These are phyloP conservation scores for Heterotis niloticus DNA, from an alignment of 2,113 vertebrate genomes.

Conservation along the genomic window DNA sequence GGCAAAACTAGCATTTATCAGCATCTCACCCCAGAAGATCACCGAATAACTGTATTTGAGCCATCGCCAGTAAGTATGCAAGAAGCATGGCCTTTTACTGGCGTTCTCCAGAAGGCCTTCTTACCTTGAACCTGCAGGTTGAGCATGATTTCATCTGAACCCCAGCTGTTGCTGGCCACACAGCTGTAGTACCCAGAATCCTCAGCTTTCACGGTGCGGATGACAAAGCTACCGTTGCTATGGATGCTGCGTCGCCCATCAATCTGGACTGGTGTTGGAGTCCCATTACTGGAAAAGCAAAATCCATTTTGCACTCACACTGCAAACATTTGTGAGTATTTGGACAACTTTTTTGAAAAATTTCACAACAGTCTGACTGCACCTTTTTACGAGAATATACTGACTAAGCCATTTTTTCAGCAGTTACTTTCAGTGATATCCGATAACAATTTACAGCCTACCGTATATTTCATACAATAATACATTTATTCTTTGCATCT, in stretches of 20 bases:
- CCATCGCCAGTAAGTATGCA: neutral
- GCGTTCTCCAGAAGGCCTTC: neutral
- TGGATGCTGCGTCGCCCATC: conserved; percentile 88
- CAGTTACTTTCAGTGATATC: too few relatives aligned
- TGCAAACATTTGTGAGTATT: neutral
- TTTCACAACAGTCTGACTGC: neutral
- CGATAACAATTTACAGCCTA: neutral
- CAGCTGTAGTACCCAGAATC: conserved; percentile 98
- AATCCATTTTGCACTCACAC: conserved; percentile 6
- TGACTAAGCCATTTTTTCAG: neutral
- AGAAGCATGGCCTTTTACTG: neutral
- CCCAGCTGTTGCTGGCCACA: conserved; percentile 94
- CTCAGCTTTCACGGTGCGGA: conserved; percentile 93
- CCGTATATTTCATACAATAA: neutral
- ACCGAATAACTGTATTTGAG: neutral
- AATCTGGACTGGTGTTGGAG: conserved; percentile 84
- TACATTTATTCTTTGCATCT: neutral
- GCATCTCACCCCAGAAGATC: neutral
- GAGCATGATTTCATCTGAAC: conserved; percentile 89
- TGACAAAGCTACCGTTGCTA: conserved; percentile 92
- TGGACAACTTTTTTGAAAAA: neutral
- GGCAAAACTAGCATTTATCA: neutral
- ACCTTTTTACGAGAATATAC: neutral
- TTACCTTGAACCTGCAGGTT: conserved; percentile 97
- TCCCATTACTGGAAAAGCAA: conserved; percentile 76